Percentiles rank a stretch among this genome's conserved stretches.
Conservation (phyloP, 35 echinoderm and acorn worm genomes). For the Apostichopus japonicus region DNA sequence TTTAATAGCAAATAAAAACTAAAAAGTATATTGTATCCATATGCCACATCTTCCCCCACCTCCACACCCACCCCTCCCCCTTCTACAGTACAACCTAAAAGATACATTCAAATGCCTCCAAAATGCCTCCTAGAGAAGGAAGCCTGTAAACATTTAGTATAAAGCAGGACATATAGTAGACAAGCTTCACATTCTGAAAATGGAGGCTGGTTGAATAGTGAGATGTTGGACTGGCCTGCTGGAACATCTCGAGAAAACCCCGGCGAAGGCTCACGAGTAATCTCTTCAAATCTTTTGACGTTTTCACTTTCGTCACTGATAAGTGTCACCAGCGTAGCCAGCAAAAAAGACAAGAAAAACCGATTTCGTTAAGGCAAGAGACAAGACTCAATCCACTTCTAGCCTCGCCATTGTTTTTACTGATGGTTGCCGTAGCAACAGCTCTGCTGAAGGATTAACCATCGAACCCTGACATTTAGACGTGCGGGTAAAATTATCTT, state of each 20-base stretch:
- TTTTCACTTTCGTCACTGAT: neutral
- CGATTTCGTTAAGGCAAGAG: neutral
- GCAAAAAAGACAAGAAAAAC: neutral
- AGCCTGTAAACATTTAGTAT: too few relatives aligned
- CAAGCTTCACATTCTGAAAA: too few relatives aligned
- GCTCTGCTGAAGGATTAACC: neutral
- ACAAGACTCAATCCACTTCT: neutral
- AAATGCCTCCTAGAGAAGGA: too few relatives aligned
- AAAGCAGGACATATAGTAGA: too few relatives aligned
- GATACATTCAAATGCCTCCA: too few relatives aligned
- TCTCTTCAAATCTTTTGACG: conserved; percentile 20
- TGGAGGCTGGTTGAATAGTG: too few relatives aligned
- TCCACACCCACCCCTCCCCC: too few relatives aligned
- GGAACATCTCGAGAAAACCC: neutral
- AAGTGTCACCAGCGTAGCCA: neutral
- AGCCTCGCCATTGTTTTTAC: conserved; percentile 21
- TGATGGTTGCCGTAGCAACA: conserved; percentile 1
- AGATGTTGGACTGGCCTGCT: too few relatives aligned
- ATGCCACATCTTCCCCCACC: too few relatives aligned
- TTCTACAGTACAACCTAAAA: too few relatives aligned
- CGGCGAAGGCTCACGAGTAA: neutral
- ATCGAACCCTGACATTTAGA: conserved; percentile 40
- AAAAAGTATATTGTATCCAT: too few relatives aligned
- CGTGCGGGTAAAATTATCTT: neutral
- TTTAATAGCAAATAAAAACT: too few relatives aligned